Evolutionary conservation across 1,140 invertebrate genomes (phyloP).

Genomic region (Drosophila mayri): DNA sequence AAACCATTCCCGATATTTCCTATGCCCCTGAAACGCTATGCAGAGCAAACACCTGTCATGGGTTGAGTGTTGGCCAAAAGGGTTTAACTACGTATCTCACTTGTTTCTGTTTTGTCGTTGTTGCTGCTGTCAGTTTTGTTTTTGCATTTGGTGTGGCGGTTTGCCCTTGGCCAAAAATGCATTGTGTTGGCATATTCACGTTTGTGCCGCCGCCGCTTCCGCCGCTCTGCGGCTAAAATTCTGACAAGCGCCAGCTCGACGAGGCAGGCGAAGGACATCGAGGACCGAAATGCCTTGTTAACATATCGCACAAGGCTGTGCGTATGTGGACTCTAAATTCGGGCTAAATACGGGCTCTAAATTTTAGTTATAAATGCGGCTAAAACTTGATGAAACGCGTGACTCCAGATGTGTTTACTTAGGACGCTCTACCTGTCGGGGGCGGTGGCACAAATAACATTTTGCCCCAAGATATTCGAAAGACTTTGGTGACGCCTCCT

Average conservation of each 20-base stretch:
- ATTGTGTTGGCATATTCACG: slow-evolving; percentile 63
- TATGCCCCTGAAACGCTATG: background rate
- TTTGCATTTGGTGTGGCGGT: slow-evolving; percentile 49
- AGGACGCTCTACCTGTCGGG: slow-evolving; percentile 20
- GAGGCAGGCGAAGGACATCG: slow-evolving; percentile 36
- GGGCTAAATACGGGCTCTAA: slow-evolving; percentile 11
- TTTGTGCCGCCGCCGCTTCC: slow-evolving; percentile 16
- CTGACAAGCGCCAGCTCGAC: slow-evolving; percentile 72
- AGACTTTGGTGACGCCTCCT: background rate
- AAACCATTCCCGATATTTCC: background rate
- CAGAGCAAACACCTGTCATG: slow-evolving; percentile 72
- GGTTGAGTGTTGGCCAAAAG: slow-evolving; percentile 74
- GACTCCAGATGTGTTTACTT: slow-evolving; percentile 31
- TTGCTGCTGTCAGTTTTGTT: slow-evolving; percentile 35
- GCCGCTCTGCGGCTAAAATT: slow-evolving; percentile 73
- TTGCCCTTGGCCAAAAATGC: slow-evolving; percentile 81
- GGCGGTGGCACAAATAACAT: slow-evolving; percentile 3
- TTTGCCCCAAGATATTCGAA: background rate
- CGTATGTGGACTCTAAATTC: slow-evolving; percentile 49
- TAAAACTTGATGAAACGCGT: slow-evolving; percentile 41
- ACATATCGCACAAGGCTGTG: slow-evolving; percentile 35
- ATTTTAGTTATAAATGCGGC: slow-evolving; percentile 48
- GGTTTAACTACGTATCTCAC: slow-evolving; percentile 79
- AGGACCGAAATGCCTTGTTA: slow-evolving; percentile 59
- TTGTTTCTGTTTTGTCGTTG: slow-evolving; percentile 56